These are phyloP conservation scores for Rousettus madagascariensis DNA, from an alignment of 2,797 vertebrate species.

Conservation along the genomic window DNA sequence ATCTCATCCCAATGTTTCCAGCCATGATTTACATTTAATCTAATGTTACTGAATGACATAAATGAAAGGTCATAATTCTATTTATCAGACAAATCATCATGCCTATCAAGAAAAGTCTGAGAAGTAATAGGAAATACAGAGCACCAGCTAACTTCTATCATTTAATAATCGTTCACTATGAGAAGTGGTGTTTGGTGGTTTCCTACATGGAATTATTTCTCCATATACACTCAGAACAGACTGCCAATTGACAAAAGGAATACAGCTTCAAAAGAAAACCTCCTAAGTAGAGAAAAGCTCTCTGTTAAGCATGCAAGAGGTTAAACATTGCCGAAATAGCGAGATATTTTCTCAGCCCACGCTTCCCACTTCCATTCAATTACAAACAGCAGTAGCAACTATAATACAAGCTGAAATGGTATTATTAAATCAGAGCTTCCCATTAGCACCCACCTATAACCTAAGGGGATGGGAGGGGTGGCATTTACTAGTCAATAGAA, in stretches of 20 bases:
- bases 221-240: constrained; percentile 34
- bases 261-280: constrained; percentile 68
- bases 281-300: constrained; percentile 63
- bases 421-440: constrained; percentile 64
- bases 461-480: constrained; percentile 65
- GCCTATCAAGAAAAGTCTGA: not conserved
- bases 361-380: constrained; percentile 68
- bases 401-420: constrained; percentile 55
- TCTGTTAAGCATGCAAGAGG: constrained; percentile 66
- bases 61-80: constrained; percentile 9
- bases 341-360: constrained; percentile 68
- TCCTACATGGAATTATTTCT: constrained; percentile 48
- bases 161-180: not conserved
- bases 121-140: not conserved
- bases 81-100: not conserved
- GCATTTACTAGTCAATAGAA: constrained; percentile 50
- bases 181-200: constrained; percentile 57
- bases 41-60: constrained; percentile 15
- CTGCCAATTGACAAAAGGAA: constrained; percentile 67
- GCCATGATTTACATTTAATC: not conserved
- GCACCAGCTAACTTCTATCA: constrained; percentile 49
- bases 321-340: constrained; percentile 76
- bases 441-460: constrained; percentile 67
- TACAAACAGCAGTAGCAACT: constrained; percentile 55
- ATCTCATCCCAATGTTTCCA: not conserved